A percentile compares a stretch with the other conserved stretches of the same genome.
phyloP scores from a whole-genome alignment of 2,888 invertebrate genomes.

The Luperina nickerlii region DNA sequence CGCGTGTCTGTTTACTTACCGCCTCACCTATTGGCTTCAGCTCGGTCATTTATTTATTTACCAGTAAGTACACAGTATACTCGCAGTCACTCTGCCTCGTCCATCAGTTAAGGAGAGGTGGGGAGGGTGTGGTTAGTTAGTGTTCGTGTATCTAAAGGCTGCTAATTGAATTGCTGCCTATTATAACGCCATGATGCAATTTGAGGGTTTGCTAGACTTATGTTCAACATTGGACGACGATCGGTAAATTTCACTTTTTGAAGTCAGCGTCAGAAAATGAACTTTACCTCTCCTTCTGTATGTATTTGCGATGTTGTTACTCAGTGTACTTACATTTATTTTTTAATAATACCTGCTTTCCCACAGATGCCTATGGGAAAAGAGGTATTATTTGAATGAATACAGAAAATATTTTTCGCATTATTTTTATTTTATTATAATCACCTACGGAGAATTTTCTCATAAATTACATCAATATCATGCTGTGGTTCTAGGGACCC shows the following conservation, averaged over 20 bases:
- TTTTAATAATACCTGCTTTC: no score
- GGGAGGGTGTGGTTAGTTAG: no score
- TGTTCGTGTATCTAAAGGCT: no score
- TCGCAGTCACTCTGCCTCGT: neutral
- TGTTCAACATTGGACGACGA: neutral
- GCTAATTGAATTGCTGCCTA: no score
- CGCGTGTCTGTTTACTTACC: neutral
- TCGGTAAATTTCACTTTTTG: neutral
- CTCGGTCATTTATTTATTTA: slow-evolving; percentile 12
- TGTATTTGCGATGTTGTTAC: no score
- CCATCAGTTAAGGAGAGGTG: no score
- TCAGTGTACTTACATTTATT: no score
- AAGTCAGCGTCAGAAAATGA: neutral
- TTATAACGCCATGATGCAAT: neutral
- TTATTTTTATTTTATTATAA: neutral
- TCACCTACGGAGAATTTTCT: neutral
- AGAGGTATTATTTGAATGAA: neutral
- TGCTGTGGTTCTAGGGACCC: no score
- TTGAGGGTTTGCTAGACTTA: neutral
- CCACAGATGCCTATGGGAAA: neutral
- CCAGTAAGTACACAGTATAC: neutral
- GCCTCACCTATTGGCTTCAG: neutral
- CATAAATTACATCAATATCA: neutral
- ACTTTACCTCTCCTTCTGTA: no score
- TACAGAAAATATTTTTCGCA: neutral